These are phyloP conservation scores for Amphiura filiformis DNA, from an alignment of 35 echinoderm and acorn worm genomes.

Conservation along the genomic window DNA sequence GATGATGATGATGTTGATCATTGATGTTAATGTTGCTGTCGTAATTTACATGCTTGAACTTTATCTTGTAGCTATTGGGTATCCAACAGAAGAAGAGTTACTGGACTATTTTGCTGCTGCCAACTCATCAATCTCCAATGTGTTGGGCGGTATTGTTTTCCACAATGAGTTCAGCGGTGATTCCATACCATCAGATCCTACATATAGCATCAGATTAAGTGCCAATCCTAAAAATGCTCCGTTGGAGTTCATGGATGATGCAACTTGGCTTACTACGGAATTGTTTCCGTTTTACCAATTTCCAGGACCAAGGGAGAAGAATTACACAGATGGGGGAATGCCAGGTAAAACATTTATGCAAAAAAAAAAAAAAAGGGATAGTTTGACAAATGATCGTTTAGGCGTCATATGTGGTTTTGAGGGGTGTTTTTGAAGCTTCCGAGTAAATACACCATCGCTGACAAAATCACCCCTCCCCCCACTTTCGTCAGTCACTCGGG, in stretches of 20 bases:
- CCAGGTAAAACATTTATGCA: slow-evolving; percentile 67
- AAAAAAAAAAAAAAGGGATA: too few relatives aligned
- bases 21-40: too few relatives aligned
- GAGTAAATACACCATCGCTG: too few relatives aligned
- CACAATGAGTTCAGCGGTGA: slow-evolving; percentile 38
- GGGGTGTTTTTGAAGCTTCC: too few relatives aligned
- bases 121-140: slow-evolving; percentile 14
- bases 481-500: too few relatives aligned
- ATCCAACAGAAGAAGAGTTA: slow-evolving; percentile 66
- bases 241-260: background rate
- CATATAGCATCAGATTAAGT: slow-evolving; percentile 44
- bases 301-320: slow-evolving; percentile 53
- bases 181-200: slow-evolving; percentile 41
- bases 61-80: slow-evolving; percentile 57
- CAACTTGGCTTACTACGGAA: slow-evolving; percentile 67
- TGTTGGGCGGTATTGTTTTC: slow-evolving; percentile 80
- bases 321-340: slow-evolving; percentile 56
- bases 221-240: background rate
- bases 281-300: slow-evolving; percentile 67
- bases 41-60: too few relatives aligned
- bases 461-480: too few relatives aligned
- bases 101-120: slow-evolving; percentile 30
- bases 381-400: too few relatives aligned
- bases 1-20: too few relatives aligned
- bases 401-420: too few relatives aligned